Evolutionary conservation across 2,888 invertebrate species (phyloP).

Genomic region (Pachycephus smyrnensis): DNA sequence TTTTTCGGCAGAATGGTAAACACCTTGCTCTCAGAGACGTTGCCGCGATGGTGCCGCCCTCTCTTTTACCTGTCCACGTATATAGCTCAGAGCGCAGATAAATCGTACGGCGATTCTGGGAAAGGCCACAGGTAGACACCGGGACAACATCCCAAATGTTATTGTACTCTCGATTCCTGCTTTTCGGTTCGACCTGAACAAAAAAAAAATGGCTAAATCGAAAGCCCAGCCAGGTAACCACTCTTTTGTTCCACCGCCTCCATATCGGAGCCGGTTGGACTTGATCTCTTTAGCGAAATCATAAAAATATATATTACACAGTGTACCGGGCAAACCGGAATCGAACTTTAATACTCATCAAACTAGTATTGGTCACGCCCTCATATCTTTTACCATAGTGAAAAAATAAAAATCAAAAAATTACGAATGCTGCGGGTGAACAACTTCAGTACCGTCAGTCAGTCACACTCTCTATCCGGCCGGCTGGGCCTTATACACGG

Average conservation of each 20-base stretch:
- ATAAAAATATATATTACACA: not conserved
- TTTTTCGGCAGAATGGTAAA: conserved; percentile 64
- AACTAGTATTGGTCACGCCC: not conserved
- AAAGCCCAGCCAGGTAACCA: not conserved
- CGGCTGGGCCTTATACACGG: not conserved
- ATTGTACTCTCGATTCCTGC: not conserved
- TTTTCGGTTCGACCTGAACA: not conserved
- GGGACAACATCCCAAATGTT: not conserved
- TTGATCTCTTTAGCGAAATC: not conserved
- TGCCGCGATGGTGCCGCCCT: conserved; percentile 38
- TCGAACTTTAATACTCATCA: not conserved
- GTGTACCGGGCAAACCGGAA: no score
- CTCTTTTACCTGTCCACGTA: conserved; percentile 44
- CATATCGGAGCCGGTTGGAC: not conserved
- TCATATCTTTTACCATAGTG: not conserved
- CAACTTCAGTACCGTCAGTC: not conserved
- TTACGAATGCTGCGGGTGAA: not conserved
- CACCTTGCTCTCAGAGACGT: conserved; percentile 64
- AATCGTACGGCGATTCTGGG: conserved; percentile 58
- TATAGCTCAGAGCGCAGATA: conserved; percentile 51
- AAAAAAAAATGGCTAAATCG: not conserved
- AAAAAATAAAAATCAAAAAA: not conserved
- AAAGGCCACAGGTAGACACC: conserved; percentile 51
- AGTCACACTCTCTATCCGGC: not conserved
- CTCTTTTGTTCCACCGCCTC: not conserved